A percentile compares a stretch with the other conserved stretches of the same genome.
These are phyloP conservation scores for Sebastes schlegelii DNA, from an alignment of 2,113 vertebrate genomes.

Conservation along the genomic window DNA sequence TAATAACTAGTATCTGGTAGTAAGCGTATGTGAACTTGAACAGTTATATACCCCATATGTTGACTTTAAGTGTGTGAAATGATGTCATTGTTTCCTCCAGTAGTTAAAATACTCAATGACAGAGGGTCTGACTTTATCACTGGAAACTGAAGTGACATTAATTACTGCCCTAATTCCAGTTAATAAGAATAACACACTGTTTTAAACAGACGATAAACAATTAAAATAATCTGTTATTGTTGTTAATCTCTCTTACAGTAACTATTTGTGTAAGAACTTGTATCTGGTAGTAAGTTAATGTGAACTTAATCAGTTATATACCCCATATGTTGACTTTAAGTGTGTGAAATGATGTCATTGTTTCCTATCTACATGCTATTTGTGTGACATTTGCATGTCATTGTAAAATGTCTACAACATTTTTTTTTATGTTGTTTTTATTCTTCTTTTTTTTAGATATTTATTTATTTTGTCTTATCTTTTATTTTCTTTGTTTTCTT, in stretches of 20 bases:
- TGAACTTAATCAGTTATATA: background rate
- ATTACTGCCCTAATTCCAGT: background rate
- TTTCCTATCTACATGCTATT: background rate
- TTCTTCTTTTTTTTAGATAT: too few species aligned
- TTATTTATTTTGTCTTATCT: too few species aligned
- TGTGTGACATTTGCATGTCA: background rate
- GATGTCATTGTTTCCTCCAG: background rate
- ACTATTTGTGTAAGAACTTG: too few species aligned
- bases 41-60: background rate
- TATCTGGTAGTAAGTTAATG: background rate
- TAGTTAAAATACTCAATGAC: constrained; percentile 22
- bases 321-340: background rate
- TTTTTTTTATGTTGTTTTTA: too few species aligned
- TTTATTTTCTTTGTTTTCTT: too few species aligned
- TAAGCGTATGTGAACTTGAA: background rate
- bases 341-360: background rate
- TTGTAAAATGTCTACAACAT: too few species aligned
- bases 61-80: background rate
- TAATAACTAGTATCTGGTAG: background rate
- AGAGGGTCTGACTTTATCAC: background rate
- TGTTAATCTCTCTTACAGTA: background rate
- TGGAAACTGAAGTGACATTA: background rate
- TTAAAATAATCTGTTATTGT: background rate
- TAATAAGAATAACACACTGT: too few species aligned
- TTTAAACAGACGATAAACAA: background rate